Evolutionary conservation across 1,140 invertebrate species (phyloP).

Genomic region (Neuroterus valhalla): DNA sequence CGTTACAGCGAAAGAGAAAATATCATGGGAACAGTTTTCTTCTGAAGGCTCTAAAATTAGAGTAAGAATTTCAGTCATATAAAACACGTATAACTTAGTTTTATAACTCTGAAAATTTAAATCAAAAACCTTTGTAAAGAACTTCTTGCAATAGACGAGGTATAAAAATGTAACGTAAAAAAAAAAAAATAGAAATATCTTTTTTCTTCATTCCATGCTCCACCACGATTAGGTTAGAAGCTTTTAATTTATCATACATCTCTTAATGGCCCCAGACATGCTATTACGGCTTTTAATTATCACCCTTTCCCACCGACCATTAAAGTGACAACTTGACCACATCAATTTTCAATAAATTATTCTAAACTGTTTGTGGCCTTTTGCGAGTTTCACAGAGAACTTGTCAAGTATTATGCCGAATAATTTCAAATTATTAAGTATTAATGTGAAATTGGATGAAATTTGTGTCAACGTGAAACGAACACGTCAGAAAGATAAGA

Average conservation of each 20-base stretch:
- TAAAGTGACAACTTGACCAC: background rate
- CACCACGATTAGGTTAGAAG: background rate
- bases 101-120: too few species aligned
- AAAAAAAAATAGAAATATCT: background rate
- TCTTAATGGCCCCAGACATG: background rate
- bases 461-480: conserved; percentile 12
- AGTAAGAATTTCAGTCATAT: background rate
- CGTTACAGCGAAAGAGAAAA: background rate
- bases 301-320: background rate
- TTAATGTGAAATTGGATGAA: background rate
- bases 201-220: background rate
- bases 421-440: background rate
- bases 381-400: too few species aligned
- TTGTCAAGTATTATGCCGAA: too few species aligned
- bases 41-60: background rate
- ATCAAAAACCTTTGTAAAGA: too few species aligned
- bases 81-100: too few species aligned
- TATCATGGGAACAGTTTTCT: background rate
- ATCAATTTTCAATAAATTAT: background rate
- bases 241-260: conserved; percentile 2
- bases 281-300: background rate
- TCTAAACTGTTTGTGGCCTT: background rate
- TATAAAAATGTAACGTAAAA: background rate
- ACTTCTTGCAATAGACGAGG: background rate
- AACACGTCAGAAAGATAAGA: background rate